Base-by-base conservation (phyloP, 2,888 invertebrate genomes). In the Lepidocyrtinus sp. region DNA sequence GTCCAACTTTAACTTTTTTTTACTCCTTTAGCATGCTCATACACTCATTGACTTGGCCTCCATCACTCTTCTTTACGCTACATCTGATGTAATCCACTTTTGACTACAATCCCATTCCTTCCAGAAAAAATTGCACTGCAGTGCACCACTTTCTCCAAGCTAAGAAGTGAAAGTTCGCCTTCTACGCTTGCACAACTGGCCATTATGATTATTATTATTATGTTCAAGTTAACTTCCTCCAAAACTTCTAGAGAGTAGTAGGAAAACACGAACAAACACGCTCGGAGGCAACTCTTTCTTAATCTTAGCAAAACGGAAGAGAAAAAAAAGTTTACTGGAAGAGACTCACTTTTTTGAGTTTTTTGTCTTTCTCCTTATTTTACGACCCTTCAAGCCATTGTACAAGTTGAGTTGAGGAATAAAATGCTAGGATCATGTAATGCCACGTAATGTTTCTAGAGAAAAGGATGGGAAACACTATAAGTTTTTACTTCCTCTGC, bases 201-300 rank as follows among this genome's bases (percentile, higher is more conserved):
- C 68, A 72, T 72, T 78, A 68, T 68, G 26, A 22, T 21, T 46
- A 26, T 65, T 9, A 62, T 75, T 75, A 76, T 76, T 76, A 76
- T 70, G 69, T 76, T 70, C 64, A 63, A 76, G 70, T 69, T 75
- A n/a, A 55, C 2, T 7, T 55, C 17, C 55, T 3, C n/a, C 7
- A 55, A 55, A 7, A 15, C 15, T 55, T n/a, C n/a, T n/a, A n/a
- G n/a, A n/a, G 55, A 55, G 55, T 55, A 55, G 55, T n/a, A n/a
- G n/a, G n/a, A n/a, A n/a, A 55, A 55, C 55, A 55, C 5, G 55
- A 3, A 36, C 36, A 36, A 7, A 12, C 5, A 12, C 36, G 12
- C 36, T 36, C 36, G n/a, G n/a, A n/a, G n/a, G n/a, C n/a, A n/a
- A n/a, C 36, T 36, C n/a, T 36, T 36, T 36, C 36, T 12, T 55